These are phyloP conservation scores for Acleris literana DNA, from an alignment of 2,888 invertebrate species.

Conservation along the genomic window DNA sequence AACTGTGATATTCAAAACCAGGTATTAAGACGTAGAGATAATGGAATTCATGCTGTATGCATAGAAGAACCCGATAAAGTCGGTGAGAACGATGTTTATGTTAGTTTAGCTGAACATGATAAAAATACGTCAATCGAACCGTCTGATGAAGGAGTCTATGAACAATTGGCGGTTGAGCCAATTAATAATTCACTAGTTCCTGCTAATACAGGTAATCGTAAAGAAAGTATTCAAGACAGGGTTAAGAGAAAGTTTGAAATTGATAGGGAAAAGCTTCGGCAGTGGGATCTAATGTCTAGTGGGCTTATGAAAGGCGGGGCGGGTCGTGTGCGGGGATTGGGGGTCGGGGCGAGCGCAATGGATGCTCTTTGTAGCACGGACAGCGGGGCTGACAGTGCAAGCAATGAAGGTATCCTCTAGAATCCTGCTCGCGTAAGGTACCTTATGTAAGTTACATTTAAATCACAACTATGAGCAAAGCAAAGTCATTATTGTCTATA, in stretches of 20 bases:
- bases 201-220: slow-evolving; percentile 39
- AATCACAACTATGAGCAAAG: slow-evolving; percentile 68
- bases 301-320: slow-evolving; percentile 85
- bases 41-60: slow-evolving; percentile 49
- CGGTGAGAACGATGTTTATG: slow-evolving; percentile 81
- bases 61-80: slow-evolving; percentile 59
- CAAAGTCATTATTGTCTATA: slow-evolving; percentile 67
- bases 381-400: slow-evolving; percentile 75
- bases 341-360: slow-evolving; percentile 60
- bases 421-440: slow-evolving; percentile 75
- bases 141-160: slow-evolving; percentile 83
- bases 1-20: slow-evolving; percentile 86
- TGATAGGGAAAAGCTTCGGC: slow-evolving; percentile 93
- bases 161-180: slow-evolving; percentile 77
- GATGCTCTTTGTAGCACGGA: slow-evolving; percentile 70
- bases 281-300: slow-evolving; percentile 95
- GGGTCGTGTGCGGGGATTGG: slow-evolving; percentile 67
- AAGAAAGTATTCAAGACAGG: slow-evolving; percentile 42
- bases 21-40: slow-evolving; percentile 66
- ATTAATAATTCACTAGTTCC: slow-evolving; percentile 47
- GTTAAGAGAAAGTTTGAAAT: slow-evolving; percentile 84
- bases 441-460: slow-evolving; percentile 76
- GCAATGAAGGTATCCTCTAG: slow-evolving; percentile 82
- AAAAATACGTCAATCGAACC: slow-evolving; percentile 52
- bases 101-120: slow-evolving; percentile 72